Evolutionary conservation across 2,797 vertebrate genomes (phyloP), one percentile per base, ranked within the genome.

Genomic region (Anguilla pacifica): DNA sequence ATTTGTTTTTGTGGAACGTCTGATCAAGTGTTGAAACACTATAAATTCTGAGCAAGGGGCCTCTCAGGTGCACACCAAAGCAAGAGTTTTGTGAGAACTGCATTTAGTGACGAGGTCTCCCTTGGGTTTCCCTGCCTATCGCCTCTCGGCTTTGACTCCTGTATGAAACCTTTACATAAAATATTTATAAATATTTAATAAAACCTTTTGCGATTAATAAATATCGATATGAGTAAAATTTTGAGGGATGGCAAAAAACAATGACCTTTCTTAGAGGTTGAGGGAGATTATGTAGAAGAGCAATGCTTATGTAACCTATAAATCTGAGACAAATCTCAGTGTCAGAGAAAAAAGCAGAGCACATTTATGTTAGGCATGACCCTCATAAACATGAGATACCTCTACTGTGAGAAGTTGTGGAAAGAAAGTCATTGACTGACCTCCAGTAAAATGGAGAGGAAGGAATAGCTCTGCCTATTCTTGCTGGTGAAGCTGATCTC

Each of bases 381-480:
- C 51, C 51, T 88, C 31, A 19, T 85, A 83, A 85, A 86, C 83
- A 74, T 84, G 53, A 85, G 84, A 89, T 79, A 22, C 67, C n/a
- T 74, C 51, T n/a, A 72, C 77, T 15, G 64, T 86, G 77, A 88
- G 77, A 86, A 74, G 88, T 22, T 72, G 84, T 90, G 39, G 89
- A 88, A 90, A 59, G 53, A 83, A 87, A 35, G 85, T 87, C 92
- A 89, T 92, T 91, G 91, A 92, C 89, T 55, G 89, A 86, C 89
- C 88, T 90, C 84, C 46, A 3, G 85, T 86, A 86, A 90, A 88
- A 91, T 91, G 88, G 83, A 94, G 89, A 91, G 87, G 91, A 93
- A 94, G 91, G 88, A 94, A 94, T 92, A 93, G 92, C 94, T 87
- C 67, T 89, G 89, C 91, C 89, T 90, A 72, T 87, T 89, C 88